Base-by-base conservation (phyloP, 2,113 vertebrate genomes). In the Passer domesticus region DNA sequence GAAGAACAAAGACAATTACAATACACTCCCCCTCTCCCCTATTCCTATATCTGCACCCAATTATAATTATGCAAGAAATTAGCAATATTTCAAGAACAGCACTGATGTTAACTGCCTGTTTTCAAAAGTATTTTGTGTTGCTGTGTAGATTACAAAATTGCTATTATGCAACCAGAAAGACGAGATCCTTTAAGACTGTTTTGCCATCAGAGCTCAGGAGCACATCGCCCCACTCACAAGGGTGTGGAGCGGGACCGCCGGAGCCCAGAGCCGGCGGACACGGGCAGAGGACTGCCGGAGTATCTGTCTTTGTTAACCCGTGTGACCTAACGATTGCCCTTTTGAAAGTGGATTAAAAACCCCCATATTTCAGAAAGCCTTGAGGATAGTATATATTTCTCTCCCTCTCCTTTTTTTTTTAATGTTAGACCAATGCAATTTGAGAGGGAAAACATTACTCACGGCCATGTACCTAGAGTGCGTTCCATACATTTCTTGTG, bases 391-490 rank as follows among this genome's bases (percentile, higher is more conserved):
- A 10, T 24, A 18, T 15, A 3, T 27, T 18, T 39, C 5, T 37
- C 13, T 25, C 15, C 37, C 27, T 19, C 11, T 2, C 10, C 12
- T 15, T 31, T 18, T 15, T 10, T 8, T 20, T 10, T 20, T 20
- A 2, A 47, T 27, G 46, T 49, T 46, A 15, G 46, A 53, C 17
- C 52, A 46, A 27, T 20, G 55, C 33, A 27, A 7, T 46, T 59
- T 16, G 69, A 56, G 50, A 75, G 18, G 35, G 56, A 46, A 75
- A 46, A 10, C 27, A 62, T 8, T 47, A 46, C 14, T 55, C 6
- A 20, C 0, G 8, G 35, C 39, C 62, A 7, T 0, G 44, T 7
- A 49, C 60, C 66, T 18, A 2, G 8, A 7, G 10, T 70, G 39
- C 21, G 2, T 41, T 41, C 69, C 52, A 2, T 6, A 6, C 9